These are phyloP conservation scores for Parazoanthus swiftii DNA, from an alignment of 92 coral and sea anemone species.

Conservation along the genomic window DNA sequence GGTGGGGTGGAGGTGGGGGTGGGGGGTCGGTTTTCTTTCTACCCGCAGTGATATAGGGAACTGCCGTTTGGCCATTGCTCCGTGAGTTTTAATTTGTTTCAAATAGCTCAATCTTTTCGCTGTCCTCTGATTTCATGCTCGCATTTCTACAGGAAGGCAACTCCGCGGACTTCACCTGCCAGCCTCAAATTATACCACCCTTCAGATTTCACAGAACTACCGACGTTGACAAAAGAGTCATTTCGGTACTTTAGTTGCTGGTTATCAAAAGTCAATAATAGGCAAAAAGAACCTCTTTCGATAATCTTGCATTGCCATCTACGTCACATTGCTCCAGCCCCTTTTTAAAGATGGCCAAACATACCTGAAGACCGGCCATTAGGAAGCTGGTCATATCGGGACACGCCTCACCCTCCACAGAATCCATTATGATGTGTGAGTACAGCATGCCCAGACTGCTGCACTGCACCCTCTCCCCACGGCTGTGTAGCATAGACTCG, in stretches of 20 bases:
- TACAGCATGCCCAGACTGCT: slow-evolving; percentile 82
- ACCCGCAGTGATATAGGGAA: not conserved
- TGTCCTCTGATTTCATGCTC: slow-evolving; percentile 2
- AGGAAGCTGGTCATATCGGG: slow-evolving; percentile 78
- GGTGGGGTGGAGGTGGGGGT: no score
- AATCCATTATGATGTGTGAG: slow-evolving; percentile 77
- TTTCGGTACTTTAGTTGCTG: no score
- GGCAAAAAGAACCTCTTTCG: no score
- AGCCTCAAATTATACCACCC: no score
- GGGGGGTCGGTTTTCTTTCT: slow-evolving; percentile 64
- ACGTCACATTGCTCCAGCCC: no score
- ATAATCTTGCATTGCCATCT: no score
- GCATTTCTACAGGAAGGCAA: not conserved
- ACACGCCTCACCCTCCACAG: slow-evolving; percentile 73
- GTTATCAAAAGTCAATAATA: no score
- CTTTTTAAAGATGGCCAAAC: no score
- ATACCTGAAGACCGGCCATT: slow-evolving; percentile 89
- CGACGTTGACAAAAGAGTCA: no score
- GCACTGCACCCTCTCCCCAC: slow-evolving; percentile 73
- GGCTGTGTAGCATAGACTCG: slow-evolving; percentile 51
- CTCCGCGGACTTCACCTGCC: slow-evolving; percentile 6
- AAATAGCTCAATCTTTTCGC: slow-evolving; percentile 16
- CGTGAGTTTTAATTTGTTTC: not conserved
- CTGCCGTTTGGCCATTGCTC: not conserved
- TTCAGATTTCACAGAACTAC: no score